Evolutionary conservation across 2,113 vertebrate species (phyloP), one percentile per base, ranked within the genome.

Genomic region (Psilopogon haemacephalus): DNA sequence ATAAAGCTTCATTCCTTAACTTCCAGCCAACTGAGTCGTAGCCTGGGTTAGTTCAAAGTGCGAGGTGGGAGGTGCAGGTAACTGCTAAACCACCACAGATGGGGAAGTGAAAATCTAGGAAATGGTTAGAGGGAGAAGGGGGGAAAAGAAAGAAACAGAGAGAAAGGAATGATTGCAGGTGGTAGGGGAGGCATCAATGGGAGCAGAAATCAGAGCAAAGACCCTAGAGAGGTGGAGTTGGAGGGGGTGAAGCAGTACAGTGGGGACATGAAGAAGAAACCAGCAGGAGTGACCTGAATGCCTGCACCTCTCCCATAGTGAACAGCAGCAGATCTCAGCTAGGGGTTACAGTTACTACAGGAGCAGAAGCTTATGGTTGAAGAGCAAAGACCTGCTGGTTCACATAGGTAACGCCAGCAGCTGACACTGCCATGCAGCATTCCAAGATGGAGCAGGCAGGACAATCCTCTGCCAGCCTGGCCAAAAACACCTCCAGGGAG

Each of bases 281-380:
- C 10, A 16, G 42, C 42, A 77, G 42, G 30, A 87, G 35, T 0
- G 0, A 9, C 30, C 50, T 50, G 56, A 70, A 58, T 33, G 42
- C 32, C n/a, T 50, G 35, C 0, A 0, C 10, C 3, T 67, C 24
- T 79, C 33, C 50, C 0, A 0, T 33, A 42, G 42, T 37, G 38
- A 84, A 44, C 26, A 86, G 23, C 50, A 84, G 27, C 0, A 0
- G n/a, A 48, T 50, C 27, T 79, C 54, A 82, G 60, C 1, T 3
- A 70, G 21, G 7, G 0, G 0, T 72, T 70, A 72, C 23, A 23
- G 33, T 65, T 72, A 69, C 26, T 55, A 32, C 28, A 50, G 35
- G 13, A 76, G 19, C 19, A 44, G 12, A 28, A 81, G 4, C 28
- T 63, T 60, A 60, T 85, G 52, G 44, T 74, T 44, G 44, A 73